These are phyloP conservation scores for Manis pentadactyla DNA, from an alignment of 2,797 vertebrate species.

Conservation along the genomic window DNA sequence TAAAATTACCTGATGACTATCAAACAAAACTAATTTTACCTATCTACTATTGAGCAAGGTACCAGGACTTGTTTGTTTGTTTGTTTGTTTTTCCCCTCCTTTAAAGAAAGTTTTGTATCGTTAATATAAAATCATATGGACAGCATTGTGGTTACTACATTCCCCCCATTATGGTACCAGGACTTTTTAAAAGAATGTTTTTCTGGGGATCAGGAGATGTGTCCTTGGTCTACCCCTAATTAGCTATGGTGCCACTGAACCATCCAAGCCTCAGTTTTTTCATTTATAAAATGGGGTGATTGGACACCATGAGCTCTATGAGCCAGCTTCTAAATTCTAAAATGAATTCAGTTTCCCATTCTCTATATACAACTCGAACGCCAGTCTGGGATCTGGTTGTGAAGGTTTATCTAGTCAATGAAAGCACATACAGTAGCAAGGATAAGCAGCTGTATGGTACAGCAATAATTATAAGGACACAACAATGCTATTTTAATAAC, in stretches of 20 bases:
- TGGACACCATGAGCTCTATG: not conserved
- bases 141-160: too few relatives aligned
- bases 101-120: too few relatives aligned
- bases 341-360: not conserved
- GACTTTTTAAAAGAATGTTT: not conserved
- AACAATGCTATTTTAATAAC: not conserved
- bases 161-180: not conserved
- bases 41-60: not conserved
- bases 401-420: not conserved
- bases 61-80: not conserved
- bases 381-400: not conserved
- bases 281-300: not conserved
- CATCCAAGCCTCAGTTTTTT: not conserved
- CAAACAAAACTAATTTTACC: not conserved
- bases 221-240: not conserved
- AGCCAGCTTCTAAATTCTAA: constrained; percentile 23
- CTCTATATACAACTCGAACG: not conserved
- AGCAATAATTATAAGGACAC: not conserved
- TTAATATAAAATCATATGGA: too few relatives aligned
- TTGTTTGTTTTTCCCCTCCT: too few relatives aligned
- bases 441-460: not conserved
- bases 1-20: not conserved
- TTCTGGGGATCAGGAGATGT: not conserved
- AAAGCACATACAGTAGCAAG: not conserved
- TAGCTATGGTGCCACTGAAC: not conserved